A percentile compares a stretch with the other conserved stretches of the same genome.
Conservation (phyloP, 1,140 invertebrate species). For the Mercenaria mercenaria region DNA sequence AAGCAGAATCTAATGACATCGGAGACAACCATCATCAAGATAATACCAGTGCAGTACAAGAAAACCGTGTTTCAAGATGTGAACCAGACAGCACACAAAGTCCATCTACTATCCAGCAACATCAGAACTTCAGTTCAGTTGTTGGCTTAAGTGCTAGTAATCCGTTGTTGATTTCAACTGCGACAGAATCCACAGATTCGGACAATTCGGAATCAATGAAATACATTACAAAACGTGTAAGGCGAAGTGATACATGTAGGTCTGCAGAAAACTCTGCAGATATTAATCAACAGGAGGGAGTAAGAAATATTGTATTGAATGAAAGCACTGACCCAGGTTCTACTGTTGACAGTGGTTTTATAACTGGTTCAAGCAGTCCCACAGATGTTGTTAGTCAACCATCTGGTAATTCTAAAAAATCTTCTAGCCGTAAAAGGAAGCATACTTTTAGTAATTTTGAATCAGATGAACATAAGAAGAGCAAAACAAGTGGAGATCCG, state of each 20-base stretch:
- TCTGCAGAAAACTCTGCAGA: neutral
- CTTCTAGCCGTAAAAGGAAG: neutral
- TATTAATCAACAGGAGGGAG: neutral
- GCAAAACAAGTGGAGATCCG: neutral
- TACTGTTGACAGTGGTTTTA: neutral
- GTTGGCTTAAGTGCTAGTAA: neutral
- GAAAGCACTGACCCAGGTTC: neutral
- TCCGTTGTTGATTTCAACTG: neutral
- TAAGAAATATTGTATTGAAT: neutral
- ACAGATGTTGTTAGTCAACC: neutral
- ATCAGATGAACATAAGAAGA: neutral
- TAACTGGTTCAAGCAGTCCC: neutral
- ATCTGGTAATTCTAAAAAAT: neutral
- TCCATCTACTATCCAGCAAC: neutral
- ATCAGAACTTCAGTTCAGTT: neutral
- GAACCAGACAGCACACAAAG: constrained; percentile 54
- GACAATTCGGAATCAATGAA: constrained; percentile 37
- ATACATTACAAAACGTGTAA: constrained; percentile 43
- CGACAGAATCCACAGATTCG: constrained; percentile 20
- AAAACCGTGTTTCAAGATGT: neutral
- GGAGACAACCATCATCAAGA: neutral
- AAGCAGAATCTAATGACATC: neutral
- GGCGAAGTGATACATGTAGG: neutral
- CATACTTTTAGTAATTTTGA: neutral
- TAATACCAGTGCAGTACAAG: neutral